Conservation (phyloP, 1,140 invertebrate species). For the Leptestheria dahalacensis region DNA sequence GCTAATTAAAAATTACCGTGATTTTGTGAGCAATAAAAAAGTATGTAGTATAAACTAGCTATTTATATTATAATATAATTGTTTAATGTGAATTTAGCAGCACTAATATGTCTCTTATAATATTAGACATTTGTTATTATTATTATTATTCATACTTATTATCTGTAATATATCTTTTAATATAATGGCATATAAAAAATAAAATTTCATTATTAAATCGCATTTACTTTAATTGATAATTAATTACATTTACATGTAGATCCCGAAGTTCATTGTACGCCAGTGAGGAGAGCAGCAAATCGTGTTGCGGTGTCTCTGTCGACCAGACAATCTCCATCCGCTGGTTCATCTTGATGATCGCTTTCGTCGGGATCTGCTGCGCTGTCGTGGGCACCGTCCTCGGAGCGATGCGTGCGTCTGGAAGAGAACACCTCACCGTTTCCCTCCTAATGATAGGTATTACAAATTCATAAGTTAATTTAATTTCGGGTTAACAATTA, state of each 20-base stretch:
- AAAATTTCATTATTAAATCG: no score
- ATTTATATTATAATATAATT: no score
- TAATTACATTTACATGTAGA: constrained; percentile 18
- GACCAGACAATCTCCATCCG: constrained; percentile 43
- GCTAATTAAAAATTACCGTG: no score
- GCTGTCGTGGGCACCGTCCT: constrained; percentile 54
- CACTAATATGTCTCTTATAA: no score
- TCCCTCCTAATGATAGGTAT: constrained; percentile 62
- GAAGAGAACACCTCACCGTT: constrained; percentile 54
- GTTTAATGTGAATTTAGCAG: no score
- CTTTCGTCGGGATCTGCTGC: constrained; percentile 51
- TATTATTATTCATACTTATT: no score
- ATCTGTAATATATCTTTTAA: no score
- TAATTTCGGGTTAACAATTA: not conserved
- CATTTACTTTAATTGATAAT: no score
- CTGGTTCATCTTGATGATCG: constrained; percentile 53
- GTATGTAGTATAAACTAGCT: no score
- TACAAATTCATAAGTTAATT: not conserved
- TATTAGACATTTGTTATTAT: no score
- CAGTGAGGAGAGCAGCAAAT: constrained; percentile 42
- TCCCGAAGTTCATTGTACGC: constrained; percentile 24
- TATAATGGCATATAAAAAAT: no score
- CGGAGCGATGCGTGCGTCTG: constrained; percentile 49
- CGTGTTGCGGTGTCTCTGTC: constrained; percentile 44
- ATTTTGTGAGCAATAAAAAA: no score